phyloP scores from a whole-genome alignment of 2,113 vertebrate species.

The Paracyprichromis sp. region DNA sequence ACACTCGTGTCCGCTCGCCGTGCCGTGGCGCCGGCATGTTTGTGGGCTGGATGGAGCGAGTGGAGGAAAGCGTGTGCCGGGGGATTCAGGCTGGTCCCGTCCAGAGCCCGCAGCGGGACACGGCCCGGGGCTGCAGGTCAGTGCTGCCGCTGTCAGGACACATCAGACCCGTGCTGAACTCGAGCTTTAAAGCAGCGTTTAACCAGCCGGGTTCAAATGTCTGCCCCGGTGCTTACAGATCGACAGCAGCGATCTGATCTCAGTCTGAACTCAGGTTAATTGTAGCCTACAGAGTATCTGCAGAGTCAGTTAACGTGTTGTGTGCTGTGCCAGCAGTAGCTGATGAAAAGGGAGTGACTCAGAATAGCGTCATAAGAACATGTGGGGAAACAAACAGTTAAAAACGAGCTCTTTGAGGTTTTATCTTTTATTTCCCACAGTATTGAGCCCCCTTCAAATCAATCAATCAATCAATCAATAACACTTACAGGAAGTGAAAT shows the following conservation, averaged over 20 bases:
- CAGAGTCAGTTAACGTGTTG: not conserved
- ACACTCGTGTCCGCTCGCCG: rapidly evolving
- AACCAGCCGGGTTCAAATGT: not conserved
- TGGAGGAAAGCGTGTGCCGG: not conserved
- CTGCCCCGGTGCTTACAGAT: not conserved
- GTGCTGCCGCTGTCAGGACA: not conserved
- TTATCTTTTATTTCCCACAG: not conserved
- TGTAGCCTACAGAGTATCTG: not conserved
- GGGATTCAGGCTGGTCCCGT: not conserved
- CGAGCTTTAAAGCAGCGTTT: not conserved
- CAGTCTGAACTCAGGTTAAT: not conserved
- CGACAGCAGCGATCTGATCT: not conserved
- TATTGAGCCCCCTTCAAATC: not conserved
- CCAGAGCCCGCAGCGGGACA: not conserved
- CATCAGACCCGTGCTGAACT: not conserved
- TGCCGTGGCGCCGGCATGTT: not conserved
- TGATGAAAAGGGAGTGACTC: not conserved
- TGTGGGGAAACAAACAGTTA: not conserved
- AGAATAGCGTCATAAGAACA: not conserved
- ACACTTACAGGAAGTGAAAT: not conserved
- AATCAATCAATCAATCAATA: not conserved
- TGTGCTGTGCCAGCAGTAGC: not conserved
- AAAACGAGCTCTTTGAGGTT: not conserved
- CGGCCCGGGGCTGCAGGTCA: not conserved
- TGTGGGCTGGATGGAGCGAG: not conserved